phyloP scores from a whole-genome alignment of 1,140 invertebrate genomes.

The Bombyx mandarina region DNA sequence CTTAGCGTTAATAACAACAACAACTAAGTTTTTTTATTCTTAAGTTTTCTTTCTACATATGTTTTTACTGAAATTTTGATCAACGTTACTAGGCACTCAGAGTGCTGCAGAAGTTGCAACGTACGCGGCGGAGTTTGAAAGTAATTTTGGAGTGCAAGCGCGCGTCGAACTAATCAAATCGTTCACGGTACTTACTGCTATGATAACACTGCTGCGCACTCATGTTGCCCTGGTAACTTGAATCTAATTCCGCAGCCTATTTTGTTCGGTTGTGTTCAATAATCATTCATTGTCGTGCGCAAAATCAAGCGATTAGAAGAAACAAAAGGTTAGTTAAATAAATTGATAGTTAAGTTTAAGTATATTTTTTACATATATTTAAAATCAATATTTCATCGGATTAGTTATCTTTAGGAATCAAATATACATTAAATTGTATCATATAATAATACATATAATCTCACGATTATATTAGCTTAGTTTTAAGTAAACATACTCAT shows the following conservation, averaged over 20 bases:
- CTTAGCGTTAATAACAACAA: too few species aligned
- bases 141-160: slow-evolving; percentile 65
- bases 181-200: slow-evolving; percentile 57
- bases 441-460: too few species aligned
- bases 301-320: too few species aligned
- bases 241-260: too few species aligned
- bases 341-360: too few species aligned
- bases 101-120: slow-evolving; percentile 32
- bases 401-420: too few species aligned
- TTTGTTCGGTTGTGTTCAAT: slow-evolving; percentile 6
- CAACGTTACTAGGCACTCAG: slow-evolving; percentile 33
- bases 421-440: too few species aligned
- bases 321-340: too few species aligned
- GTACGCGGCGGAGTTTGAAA: slow-evolving; percentile 49
- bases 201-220: slow-evolving; percentile 41
- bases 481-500: background rate
- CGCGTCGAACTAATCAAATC: slow-evolving; percentile 65
- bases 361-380: too few species aligned
- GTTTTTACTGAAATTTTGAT: slow-evolving; percentile 4
- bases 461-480: background rate
- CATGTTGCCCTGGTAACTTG: slow-evolving; percentile 38
- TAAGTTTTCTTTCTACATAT: too few species aligned
- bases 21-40: too few species aligned
- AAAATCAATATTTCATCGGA: too few species aligned
- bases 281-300: background rate